Evolutionary conservation across 2,888 invertebrate genomes (phyloP), one percentile per base, ranked within the genome.

Genomic region (Polyommatus iphigenia): DNA sequence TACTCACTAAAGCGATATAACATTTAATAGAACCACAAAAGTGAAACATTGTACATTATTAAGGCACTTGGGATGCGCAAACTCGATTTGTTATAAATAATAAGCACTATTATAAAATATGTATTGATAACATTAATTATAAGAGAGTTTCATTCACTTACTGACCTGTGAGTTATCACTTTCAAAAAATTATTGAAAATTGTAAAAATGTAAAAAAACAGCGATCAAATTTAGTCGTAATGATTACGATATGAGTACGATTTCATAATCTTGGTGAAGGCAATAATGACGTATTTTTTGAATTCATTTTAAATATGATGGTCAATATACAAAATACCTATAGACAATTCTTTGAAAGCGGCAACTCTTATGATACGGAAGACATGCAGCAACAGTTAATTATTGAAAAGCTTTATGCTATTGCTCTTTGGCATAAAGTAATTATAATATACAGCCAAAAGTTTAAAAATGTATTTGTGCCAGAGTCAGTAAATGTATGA

Each of bases 1-100:
- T 89, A 87, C 88, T 88, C 85, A 87, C 73, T 73, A 73, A 54
- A 92, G 90, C 90, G 89, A 82, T 88, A 85, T 90, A 93, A 93
- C 91, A 92, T 87, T 86, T 87, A 86, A 91, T 90, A 92, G 91
- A 91, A 92, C 91, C 93, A 90, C 87, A 86, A 88, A 86, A 85
- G 87, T 87, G 85, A 87, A 88, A 90, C 86, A 91, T 93, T 92
- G 91, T 93, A 93, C 92, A 92, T 88, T 89, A 89, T 87, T 90
- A 93, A 93, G 93, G 93, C 93, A 93, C 93, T 90, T 91, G 89
- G 86, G 90, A 91, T 92, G 93, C 90, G 89, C 90, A 87, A 87
- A 89, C 87, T 85, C 80, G 81, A 85, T 85, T 87, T 86, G 85
- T 88, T 87, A 88, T 87, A 85, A 88, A 90, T 91, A 91, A 91